A percentile compares a stretch with the other conserved stretches of the same genome.
Evolutionary conservation across 2,797 vertebrate genomes (phyloP).

Genomic region (Macropodus opercularis): DNA sequence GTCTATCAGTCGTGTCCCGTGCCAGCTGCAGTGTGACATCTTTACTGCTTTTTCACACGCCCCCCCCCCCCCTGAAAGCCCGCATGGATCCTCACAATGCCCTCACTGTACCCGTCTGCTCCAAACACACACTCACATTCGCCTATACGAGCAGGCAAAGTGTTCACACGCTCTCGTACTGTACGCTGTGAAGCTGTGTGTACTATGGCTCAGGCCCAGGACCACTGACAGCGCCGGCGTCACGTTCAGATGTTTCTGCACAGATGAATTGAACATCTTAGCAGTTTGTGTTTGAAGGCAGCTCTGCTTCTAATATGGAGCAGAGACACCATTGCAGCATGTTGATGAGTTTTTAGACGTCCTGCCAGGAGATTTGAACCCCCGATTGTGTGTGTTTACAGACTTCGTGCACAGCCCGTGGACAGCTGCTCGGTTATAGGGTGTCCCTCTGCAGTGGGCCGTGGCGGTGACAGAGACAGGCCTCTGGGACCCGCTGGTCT

Average conservation of each 20-base stretch:
- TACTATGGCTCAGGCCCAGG: conserved; percentile 53
- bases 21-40: conserved; percentile 75
- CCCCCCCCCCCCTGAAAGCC: conserved; percentile 60
- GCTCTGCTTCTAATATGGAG: conserved; percentile 16
- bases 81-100: conserved; percentile 63
- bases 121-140: conserved; percentile 46
- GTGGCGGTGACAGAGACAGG: conserved; percentile 56
- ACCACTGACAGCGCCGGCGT: conserved; percentile 55
- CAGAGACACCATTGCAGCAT: conserved; percentile 10
- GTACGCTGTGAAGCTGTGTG: conserved; percentile 43
- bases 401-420: conserved; percentile 33
- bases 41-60: conserved; percentile 79
- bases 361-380: conserved; percentile 25
- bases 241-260: conserved; percentile 51
- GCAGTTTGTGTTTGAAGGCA: conserved; percentile 28
- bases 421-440: conserved; percentile 74
- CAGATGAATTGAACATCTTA: conserved; percentile 20
- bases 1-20: conserved; percentile 64
- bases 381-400: conserved; percentile 1
- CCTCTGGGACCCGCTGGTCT: conserved; percentile 68
- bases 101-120: conserved; percentile 67
- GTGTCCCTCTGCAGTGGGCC: conserved; percentile 37
- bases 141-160: conserved; percentile 43
- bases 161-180: conserved; percentile 20
- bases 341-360: conserved; percentile 31